Percentiles rank a stretch among this genome's conserved stretches.
These are phyloP conservation scores for Sylvilagus floridanus DNA, from an alignment of 2,797 vertebrate genomes.

Conservation along the genomic window DNA sequence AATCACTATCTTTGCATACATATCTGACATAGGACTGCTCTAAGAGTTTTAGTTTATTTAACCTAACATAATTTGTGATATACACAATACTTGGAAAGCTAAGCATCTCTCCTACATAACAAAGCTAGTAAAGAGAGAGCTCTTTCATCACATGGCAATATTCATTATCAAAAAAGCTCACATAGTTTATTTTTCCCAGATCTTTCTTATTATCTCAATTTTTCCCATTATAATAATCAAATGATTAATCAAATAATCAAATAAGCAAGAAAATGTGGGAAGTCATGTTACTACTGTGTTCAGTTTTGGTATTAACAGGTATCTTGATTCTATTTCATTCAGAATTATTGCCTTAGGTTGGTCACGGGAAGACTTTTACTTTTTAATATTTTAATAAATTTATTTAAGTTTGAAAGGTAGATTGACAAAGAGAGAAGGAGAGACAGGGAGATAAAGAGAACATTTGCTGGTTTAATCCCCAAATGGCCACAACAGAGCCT, in stretches of 20 bases:
- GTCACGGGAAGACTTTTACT: background rate
- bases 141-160: background rate
- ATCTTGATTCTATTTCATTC: background rate
- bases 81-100: background rate
- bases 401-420: too few species aligned
- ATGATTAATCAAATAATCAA: background rate
- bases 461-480: too few species aligned
- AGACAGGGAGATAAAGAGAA: too few species aligned
- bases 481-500: too few species aligned
- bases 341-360: background rate
- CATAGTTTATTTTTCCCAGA: background rate
- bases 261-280: background rate
- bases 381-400: too few species aligned
- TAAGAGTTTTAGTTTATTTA: conserved; percentile 4
- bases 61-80: background rate
- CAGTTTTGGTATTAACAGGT: background rate
- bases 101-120: background rate
- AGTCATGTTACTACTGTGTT: background rate
- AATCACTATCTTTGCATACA: background rate
- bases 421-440: too few species aligned
- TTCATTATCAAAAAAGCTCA: conserved; percentile 8
- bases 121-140: background rate
- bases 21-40: background rate
- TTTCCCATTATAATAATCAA: background rate
- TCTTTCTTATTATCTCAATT: background rate